A percentile compares a stretch with the other conserved stretches of the same genome.
Evolutionary conservation across 2,113 vertebrate species (phyloP).

Genomic region (Protobothrops mucrosquamatus): DNA sequence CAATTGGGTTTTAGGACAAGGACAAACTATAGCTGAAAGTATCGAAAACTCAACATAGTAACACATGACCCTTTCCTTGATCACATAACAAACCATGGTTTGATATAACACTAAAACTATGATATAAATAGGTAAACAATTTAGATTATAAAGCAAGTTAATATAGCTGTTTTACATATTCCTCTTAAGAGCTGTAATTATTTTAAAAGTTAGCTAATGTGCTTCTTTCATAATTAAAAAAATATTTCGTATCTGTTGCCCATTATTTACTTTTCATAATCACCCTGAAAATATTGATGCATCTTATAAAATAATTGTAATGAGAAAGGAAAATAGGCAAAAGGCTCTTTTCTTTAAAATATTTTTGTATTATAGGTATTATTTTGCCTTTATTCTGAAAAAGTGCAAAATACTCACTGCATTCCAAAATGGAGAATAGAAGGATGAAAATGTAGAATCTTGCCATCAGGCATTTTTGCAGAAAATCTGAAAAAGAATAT

Average conservation of each 20-base stretch:
- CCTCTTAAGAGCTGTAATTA: background rate
- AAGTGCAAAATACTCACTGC: slow-evolving; percentile 82
- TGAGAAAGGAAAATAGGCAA: background rate
- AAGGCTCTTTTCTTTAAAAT: background rate
- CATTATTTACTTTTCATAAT: background rate
- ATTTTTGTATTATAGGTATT: background rate
- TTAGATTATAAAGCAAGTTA: background rate
- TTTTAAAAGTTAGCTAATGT: background rate
- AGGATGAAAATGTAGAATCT: slow-evolving; percentile 87
- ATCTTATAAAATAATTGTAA: background rate
- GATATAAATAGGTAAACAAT: background rate
- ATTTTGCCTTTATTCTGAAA: background rate
- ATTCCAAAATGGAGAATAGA: slow-evolving; percentile 88
- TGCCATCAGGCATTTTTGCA: slow-evolving; percentile 78
- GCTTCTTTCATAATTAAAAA: background rate
- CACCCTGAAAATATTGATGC: background rate
- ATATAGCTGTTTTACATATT: background rate
- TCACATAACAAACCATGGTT: background rate
- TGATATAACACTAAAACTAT: background rate
- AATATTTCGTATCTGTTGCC: background rate
- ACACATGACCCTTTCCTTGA: background rate
- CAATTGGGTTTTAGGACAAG: background rate
- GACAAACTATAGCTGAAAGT: background rate
- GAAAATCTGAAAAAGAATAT: slow-evolving; percentile 76
- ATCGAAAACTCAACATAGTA: background rate